These are phyloP conservation scores for Scaptomyza graminum DNA, from an alignment of 1,140 invertebrate genomes.

Conservation along the genomic window DNA sequence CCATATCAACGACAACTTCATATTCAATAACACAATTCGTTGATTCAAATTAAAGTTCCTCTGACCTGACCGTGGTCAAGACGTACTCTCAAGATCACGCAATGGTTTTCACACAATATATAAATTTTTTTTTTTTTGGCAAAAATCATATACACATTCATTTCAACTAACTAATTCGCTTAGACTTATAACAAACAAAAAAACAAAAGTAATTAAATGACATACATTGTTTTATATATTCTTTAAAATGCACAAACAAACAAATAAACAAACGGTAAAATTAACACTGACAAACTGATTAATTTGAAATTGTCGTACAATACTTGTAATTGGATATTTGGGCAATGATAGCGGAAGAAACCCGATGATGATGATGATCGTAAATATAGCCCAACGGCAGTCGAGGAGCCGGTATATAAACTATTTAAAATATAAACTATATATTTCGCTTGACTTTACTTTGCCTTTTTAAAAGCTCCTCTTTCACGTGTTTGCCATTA, in stretches of 20 bases:
- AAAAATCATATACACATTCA: conserved; percentile 10
- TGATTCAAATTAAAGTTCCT: neutral
- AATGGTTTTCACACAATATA: conserved; percentile 2
- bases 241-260: conserved; percentile 40
- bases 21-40: neutral
- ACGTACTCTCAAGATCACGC: no score
- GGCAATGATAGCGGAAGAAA: conserved; percentile 75
- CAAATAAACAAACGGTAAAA: conserved; percentile 2
- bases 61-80: neutral
- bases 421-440: conserved; percentile 50
- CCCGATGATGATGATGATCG: conserved; percentile 75
- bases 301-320: conserved; percentile 35
- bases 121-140: conserved; percentile 9
- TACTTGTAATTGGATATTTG: conserved; percentile 47
- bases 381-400: conserved; percentile 87
- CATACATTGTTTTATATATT: conserved; percentile 45
- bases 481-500: conserved; percentile 50
- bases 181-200: conserved; percentile 16
- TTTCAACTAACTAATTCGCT: conserved; percentile 6
- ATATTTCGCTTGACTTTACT: conserved; percentile 69
- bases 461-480: conserved; percentile 47
- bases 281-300: conserved; percentile 33
- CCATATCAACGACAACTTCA: conserved; percentile 1
- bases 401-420: conserved; percentile 86
- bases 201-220: conserved; percentile 32